Conservation (phyloP, 2,888 invertebrate genomes). For the Idaea aversata region DNA sequence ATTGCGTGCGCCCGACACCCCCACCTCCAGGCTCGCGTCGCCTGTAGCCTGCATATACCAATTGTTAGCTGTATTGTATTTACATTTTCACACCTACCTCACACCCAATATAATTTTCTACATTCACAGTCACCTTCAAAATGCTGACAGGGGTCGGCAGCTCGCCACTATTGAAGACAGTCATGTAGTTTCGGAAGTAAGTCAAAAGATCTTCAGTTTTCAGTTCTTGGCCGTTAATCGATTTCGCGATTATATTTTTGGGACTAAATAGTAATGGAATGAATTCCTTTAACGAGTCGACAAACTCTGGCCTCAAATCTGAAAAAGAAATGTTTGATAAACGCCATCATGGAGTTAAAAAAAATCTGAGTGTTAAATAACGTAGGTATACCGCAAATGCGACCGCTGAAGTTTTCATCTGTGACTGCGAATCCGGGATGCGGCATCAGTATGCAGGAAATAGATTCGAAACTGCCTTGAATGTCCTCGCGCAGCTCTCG, state of each 20-base stretch:
- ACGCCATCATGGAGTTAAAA: neutral
- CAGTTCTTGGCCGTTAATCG: constrained; percentile 94
- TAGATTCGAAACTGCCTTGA: constrained; percentile 88
- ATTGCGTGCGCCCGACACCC: constrained; percentile 8
- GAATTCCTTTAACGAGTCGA: constrained; percentile 86
- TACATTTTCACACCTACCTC: constrained; percentile 32
- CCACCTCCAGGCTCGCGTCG: constrained; percentile 14
- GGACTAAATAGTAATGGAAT: constrained; percentile 91
- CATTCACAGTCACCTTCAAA: constrained; percentile 85
- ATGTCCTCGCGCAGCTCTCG: constrained; percentile 92
- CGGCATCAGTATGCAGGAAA: constrained; percentile 95
- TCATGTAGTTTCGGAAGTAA: constrained; percentile 96
- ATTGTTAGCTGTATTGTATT: constrained; percentile 26
- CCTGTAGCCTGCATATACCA: constrained; percentile 26
- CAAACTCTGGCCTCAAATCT: constrained; percentile 94
- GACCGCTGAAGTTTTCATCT: constrained; percentile 86
- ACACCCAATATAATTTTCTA: neutral
- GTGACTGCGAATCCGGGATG: constrained; percentile 97
- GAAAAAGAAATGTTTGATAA: constrained; percentile 20
- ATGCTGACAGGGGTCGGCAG: constrained; percentile 97
- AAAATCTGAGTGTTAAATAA: neutral
- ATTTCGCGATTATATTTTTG: constrained; percentile 91
- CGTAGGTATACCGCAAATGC: constrained; percentile 17
- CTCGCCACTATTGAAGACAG: constrained; percentile 95
- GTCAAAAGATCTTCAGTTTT: constrained; percentile 92